Base-by-base conservation (phyloP, 2,888 invertebrate species). In the Troilus luridus region DNA sequence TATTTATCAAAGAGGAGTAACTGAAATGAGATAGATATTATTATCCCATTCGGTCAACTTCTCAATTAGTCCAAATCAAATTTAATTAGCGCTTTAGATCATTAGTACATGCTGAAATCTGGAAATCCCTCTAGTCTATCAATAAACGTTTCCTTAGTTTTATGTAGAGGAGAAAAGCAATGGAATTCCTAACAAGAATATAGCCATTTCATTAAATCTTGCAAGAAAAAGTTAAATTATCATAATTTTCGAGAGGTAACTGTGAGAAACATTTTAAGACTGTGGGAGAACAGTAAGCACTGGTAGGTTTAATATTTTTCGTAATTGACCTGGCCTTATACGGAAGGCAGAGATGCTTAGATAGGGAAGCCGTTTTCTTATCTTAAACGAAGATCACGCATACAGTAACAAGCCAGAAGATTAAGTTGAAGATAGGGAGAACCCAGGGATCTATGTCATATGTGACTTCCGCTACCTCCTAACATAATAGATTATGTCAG, bases 371-470 rank as follows among this genome's bases (percentile, higher is more conserved):
- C 72, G 41, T 77, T 77, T 77, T 77, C 72, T 41, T 77, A 77
- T 77, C 72, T 77, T 77, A 77, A 77, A 77, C 72, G 72, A 77
- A 77, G 24, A 77, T 77, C 72, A 41, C 7, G 72, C 41, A 77
- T 77, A 77, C 41, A 27, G 72, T 77, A 77, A 77, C 72, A 77
- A 77, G 72, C 72, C 17, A 8, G 72, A 41, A 27, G 72, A 77
- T 77, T 27, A 27, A 27, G 72, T 2, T 41, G 0, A 24, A 77
- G 72, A 77, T 77, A 77, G 12, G 17, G 7, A 17, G 8, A 41
- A 77, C 72, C 41, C 72, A 41, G 21, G 27, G 72, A 10, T 41
- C 72, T 77, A 41, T 77, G 72, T 77, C 72, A 77, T 77, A 77
- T 77, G 72, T 77, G 72, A 77, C 72, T 77, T 27, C 72, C 72